These are phyloP conservation scores for Cettia cetti DNA, from an alignment of 2,113 vertebrate genomes.

Conservation along the genomic window DNA sequence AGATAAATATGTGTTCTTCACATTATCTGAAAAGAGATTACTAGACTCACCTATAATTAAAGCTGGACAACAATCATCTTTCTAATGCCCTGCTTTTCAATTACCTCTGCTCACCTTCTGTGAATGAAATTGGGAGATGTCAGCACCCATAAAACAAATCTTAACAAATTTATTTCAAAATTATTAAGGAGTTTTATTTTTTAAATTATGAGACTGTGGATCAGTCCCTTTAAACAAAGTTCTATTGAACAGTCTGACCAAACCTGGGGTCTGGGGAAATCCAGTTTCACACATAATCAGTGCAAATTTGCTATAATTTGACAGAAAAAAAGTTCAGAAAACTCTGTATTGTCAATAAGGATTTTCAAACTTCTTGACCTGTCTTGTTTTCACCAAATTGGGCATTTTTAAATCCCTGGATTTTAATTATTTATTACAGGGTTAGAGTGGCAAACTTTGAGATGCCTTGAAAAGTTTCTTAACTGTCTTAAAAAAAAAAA, in stretches of 20 bases:
- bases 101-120: not conserved
- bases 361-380: not conserved
- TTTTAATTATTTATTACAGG: not conserved
- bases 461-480: not conserved
- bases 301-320: not conserved
- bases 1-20: not conserved
- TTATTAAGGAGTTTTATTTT: not conserved
- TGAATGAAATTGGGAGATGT: not conserved
- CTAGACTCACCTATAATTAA: not conserved
- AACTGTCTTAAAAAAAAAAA: not conserved
- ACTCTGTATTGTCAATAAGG: not conserved
- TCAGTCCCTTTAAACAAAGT: not conserved
- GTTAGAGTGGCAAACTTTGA: not conserved
- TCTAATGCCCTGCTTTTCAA: not conserved
- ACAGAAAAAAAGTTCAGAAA: not conserved
- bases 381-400: not conserved
- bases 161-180: not conserved
- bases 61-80: not conserved
- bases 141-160: not conserved
- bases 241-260: not conserved
- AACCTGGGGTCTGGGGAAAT: not conserved
- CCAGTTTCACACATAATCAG: not conserved
- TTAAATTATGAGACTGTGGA: not conserved
- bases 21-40: not conserved
- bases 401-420: not conserved